Evolutionary conservation across 2,888 invertebrate genomes (phyloP).

Genomic region (Phymatocera aterrima): DNA sequence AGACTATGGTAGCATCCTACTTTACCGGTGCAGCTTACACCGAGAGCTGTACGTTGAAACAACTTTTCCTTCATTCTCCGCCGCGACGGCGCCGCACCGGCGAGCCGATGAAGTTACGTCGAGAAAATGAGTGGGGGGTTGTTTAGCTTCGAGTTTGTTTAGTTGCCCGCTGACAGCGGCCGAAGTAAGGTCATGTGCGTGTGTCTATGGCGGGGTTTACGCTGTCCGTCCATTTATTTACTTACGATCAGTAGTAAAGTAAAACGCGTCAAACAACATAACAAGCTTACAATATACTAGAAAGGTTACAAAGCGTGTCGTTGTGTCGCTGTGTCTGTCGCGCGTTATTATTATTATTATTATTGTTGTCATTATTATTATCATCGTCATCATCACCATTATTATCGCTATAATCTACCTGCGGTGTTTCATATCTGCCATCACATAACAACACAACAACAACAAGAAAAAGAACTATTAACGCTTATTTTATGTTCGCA

Average conservation of each 20-base stretch:
- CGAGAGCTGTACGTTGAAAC: too few species aligned
- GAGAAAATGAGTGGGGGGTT: constrained; percentile 63
- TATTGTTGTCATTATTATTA: too few species aligned
- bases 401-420: background rate
- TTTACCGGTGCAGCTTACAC: too few species aligned
- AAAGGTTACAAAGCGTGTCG: constrained; percentile 33
- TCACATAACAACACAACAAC: too few species aligned
- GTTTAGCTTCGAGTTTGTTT: constrained; percentile 70
- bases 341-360: background rate
- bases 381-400: too few species aligned
- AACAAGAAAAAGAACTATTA: too few species aligned
- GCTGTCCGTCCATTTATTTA: constrained; percentile 22
- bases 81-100: constrained; percentile 53
- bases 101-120: constrained; percentile 43
- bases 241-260: background rate
- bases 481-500: background rate
- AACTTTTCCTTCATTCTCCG: constrained; percentile 57
- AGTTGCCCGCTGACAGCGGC: constrained; percentile 74
- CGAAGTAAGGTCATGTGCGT: constrained; percentile 63
- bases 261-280: constrained; percentile 64
- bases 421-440: background rate
- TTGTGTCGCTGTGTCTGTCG: constrained; percentile 48
- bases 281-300: background rate
- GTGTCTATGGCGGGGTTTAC: constrained; percentile 51
- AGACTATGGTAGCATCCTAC: background rate